Conservation (phyloP, 2,113 vertebrate genomes). For the Pluvianellus socialis region DNA sequence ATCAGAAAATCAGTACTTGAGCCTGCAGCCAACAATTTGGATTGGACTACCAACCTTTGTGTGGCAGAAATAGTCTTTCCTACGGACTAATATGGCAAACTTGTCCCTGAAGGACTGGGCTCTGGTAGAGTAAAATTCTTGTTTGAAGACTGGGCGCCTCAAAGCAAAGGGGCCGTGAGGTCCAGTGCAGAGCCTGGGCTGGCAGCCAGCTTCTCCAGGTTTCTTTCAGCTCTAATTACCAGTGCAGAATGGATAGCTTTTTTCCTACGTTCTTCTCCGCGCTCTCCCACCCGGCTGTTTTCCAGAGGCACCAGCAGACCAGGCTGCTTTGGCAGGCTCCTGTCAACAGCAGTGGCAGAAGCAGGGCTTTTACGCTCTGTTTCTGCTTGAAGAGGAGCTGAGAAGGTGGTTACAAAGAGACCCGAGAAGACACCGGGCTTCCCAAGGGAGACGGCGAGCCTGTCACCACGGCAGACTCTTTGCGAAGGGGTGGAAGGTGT, state of each 20-base stretch:
- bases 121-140: background rate
- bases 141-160: background rate
- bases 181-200: background rate
- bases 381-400: background rate
- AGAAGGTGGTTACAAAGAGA: background rate
- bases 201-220: background rate
- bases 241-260: background rate
- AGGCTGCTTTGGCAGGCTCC: background rate
- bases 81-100: fast-evolving
- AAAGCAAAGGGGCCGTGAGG: background rate
- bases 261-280: background rate
- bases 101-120: background rate
- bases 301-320: background rate
- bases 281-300: background rate
- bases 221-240: background rate
- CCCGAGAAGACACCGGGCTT: background rate
- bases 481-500: background rate
- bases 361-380: background rate
- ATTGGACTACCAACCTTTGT: background rate
- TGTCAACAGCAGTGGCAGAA: background rate
- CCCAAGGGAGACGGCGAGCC: background rate
- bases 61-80: background rate
- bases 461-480: background rate
- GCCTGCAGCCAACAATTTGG: background rate
- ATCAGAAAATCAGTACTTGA: background rate